phyloP scores from a whole-genome alignment of 1,140 invertebrate species.

The Drosophila hydei region DNA sequence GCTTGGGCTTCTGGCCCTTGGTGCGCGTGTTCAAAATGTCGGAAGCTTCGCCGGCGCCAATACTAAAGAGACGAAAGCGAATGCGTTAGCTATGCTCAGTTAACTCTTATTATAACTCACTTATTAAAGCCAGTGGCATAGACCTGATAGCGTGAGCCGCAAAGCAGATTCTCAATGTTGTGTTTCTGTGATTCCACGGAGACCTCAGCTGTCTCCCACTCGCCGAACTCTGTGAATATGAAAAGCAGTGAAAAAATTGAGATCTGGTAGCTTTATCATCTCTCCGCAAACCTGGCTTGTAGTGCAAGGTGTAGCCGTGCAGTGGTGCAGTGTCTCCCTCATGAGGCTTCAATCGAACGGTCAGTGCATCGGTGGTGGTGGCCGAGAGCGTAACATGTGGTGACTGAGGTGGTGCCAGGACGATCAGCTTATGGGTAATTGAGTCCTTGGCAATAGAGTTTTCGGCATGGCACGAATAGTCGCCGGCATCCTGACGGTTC shows the following conservation, averaged over 20 bases:
- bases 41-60: constrained; percentile 94
- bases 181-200: constrained; percentile 91
- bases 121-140: constrained; percentile 96
- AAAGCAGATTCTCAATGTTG: constrained; percentile 93
- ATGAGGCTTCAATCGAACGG: constrained; percentile 91
- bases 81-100: neutral
- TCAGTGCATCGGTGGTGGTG: constrained; percentile 93
- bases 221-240: constrained; percentile 89
- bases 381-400: constrained; percentile 91
- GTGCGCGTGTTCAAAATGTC: constrained; percentile 94
- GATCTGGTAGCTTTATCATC: neutral
- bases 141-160: constrained; percentile 95
- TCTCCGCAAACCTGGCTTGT: constrained; percentile 87
- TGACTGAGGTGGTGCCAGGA: constrained; percentile 93
- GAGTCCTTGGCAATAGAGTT: constrained; percentile 96
- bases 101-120: constrained; percentile 84
- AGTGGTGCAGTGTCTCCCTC: constrained; percentile 90
- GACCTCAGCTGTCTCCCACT: constrained; percentile 93
- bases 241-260: neutral
- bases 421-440: constrained; percentile 94
- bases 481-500: constrained; percentile 93
- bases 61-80: constrained; percentile 86
- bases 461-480: constrained; percentile 95
- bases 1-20: constrained; percentile 94
- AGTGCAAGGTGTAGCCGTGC: constrained; percentile 95